Evolutionary conservation across 2,888 invertebrate species (phyloP), one percentile per base, ranked within the genome.

Genomic region (Metalampra italica): DNA sequence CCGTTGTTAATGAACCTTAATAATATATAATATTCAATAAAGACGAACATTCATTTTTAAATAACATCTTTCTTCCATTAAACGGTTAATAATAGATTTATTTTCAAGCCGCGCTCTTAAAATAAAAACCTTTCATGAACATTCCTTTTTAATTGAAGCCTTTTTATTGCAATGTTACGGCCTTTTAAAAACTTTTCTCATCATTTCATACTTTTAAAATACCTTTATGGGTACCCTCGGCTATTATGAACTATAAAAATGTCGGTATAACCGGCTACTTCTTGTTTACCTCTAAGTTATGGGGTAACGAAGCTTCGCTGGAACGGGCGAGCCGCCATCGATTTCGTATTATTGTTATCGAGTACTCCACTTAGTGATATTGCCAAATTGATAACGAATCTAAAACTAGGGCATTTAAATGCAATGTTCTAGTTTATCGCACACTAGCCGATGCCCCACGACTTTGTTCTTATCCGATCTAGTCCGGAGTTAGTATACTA

Each of bases 191-290:
- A 41, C 32, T 43, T 32, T 34, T 34, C 34, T n/a, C 43, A 43
- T 43, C 34, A 14, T 29, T 34, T 43, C 15, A 32, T 43, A 43
- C 32, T 43, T 32, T n/a, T 43, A 11, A 32, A 43, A 43, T 43
- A 43, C 43, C 34, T 43, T 32, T 13, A 43, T 13, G 5, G 43
- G 29, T 32, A 15, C 34, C 13, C 32, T 34, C 47, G 1, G 22
- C 39, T 39, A 48, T 49, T 49, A 49, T 41, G 49, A 49, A 49
- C 49, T 41, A 45, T 49, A 49, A 49, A 49, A 49, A 36, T 42
- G 45, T 42, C 49, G 30, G 36, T 34, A 32, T n/a, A 34, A 11
- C 34, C 29, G 32, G 29, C 32, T 22, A 34, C n/a, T 32, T 34
- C 14, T 9, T 34, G 11, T 13, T 34, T 43, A 43, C 43, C 12